phyloP scores from a whole-genome alignment of 2,888 invertebrate species.

The Pandemis corylana region DNA sequence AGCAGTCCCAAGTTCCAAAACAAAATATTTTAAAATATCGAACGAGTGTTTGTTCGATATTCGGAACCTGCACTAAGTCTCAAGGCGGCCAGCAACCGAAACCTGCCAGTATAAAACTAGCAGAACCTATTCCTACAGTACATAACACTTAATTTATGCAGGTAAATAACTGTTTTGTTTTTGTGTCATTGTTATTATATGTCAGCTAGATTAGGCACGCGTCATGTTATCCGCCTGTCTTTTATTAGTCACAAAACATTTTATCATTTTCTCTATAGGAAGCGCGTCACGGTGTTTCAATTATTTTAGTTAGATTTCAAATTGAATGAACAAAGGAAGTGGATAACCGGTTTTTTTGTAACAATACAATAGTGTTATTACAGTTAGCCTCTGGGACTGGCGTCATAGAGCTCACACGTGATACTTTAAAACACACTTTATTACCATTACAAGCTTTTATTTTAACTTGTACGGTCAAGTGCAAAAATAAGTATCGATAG shows the following conservation, averaged over 20 bases:
- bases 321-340: not conserved
- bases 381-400: not conserved
- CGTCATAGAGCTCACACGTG: not conserved
- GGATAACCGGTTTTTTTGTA: not conserved
- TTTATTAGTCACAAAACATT: not conserved
- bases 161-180: not conserved
- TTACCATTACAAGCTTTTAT: too few relatives aligned
- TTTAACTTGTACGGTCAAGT: too few relatives aligned
- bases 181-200: not conserved
- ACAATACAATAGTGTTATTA: conserved; percentile 3
- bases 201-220: conserved; percentile 8
- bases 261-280: not conserved
- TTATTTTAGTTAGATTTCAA: not conserved
- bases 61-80: too few relatives aligned
- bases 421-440: not conserved
- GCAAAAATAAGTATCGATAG: too few relatives aligned
- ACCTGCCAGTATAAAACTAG: too few relatives aligned
- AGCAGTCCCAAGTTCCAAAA: too few relatives aligned
- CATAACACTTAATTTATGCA: too few relatives aligned
- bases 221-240: not conserved
- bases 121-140: too few relatives aligned
- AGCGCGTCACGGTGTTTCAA: not conserved
- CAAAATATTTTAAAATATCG: too few relatives aligned
- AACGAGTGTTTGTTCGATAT: too few relatives aligned
- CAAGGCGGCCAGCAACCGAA: too few relatives aligned